Conservation (phyloP, 2,888 invertebrate species). For the Chrysina gloriosa region DNA sequence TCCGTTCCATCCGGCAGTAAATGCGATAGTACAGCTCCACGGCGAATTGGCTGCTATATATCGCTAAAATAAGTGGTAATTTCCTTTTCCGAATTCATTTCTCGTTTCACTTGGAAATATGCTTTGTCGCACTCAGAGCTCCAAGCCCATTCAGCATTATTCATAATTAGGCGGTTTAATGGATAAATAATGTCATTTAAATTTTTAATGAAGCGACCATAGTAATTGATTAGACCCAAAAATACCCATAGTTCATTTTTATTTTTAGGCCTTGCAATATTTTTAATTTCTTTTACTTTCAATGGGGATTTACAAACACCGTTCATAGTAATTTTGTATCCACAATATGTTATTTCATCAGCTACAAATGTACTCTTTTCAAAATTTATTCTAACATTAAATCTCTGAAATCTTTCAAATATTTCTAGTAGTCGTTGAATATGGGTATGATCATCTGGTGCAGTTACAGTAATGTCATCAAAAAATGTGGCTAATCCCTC, state of each 20-base stretch:
- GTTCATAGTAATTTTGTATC: neutral
- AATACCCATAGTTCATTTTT: neutral
- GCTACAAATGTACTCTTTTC: neutral
- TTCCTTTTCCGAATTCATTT: too few relatives aligned
- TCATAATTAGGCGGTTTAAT: neutral
- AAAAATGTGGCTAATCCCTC: slow-evolving; percentile 51
- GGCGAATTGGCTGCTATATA: too few relatives aligned
- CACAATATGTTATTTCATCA: neutral
- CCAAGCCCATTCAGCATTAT: neutral
- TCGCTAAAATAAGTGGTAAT: too few relatives aligned
- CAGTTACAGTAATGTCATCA: slow-evolving; percentile 27
- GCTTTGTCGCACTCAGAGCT: too few relatives aligned
- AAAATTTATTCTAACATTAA: slow-evolving; percentile 1
- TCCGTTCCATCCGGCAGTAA: too few relatives aligned
- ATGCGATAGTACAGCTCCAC: too few relatives aligned
- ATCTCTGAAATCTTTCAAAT: neutral
- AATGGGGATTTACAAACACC: neutral
- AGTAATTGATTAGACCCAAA: neutral
- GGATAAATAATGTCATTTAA: neutral
- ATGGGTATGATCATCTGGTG: slow-evolving; percentile 48
- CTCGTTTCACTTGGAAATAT: too few relatives aligned
- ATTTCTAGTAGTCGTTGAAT: slow-evolving; percentile 41
- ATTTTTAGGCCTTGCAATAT: neutral
- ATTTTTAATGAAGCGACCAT: neutral
- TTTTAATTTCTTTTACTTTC: neutral